These are phyloP conservation scores for Zophobas atratus DNA, from an alignment of 1,140 invertebrate genomes.

Conservation along the genomic window DNA sequence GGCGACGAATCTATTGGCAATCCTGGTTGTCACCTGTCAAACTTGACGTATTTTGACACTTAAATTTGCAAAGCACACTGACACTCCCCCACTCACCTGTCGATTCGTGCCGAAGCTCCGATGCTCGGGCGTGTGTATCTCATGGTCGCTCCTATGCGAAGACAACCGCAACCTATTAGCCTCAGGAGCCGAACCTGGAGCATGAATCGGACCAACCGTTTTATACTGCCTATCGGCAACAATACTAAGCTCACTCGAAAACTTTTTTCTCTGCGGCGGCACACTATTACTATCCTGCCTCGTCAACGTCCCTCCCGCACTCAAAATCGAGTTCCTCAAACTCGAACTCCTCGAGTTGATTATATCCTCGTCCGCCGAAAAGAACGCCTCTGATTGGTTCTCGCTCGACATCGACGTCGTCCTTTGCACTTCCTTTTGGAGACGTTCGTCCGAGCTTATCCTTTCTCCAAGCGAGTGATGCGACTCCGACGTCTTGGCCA, in stretches of 20 bases:
- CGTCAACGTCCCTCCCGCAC: constrained; percentile 68
- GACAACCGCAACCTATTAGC: constrained; percentile 65
- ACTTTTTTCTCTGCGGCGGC: constrained; percentile 66
- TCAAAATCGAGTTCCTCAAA: constrained; percentile 75
- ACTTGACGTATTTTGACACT: too few species aligned
- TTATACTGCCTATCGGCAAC: constrained; percentile 59
- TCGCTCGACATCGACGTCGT: constrained; percentile 90
- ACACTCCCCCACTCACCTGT: constrained; percentile 43
- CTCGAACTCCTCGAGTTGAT: constrained; percentile 76
- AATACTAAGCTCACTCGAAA: constrained; percentile 70
- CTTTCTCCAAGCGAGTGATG: constrained; percentile 70
- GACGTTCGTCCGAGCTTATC: constrained; percentile 68
- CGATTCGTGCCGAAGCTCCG: constrained; percentile 61
- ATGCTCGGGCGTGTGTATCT: constrained; percentile 74
- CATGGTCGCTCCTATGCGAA: constrained; percentile 74
- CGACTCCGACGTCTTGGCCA: constrained; percentile 68
- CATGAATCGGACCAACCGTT: constrained; percentile 49
- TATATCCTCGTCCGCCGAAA: constrained; percentile 90
- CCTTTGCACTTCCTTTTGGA: constrained; percentile 77
- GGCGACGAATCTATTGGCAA: too few species aligned
- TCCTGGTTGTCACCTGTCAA: too few species aligned
- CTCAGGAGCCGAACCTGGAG: constrained; percentile 60
- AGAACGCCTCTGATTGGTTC: constrained; percentile 92
- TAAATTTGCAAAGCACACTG: too few species aligned
- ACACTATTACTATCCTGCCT: constrained; percentile 67